Conservation (phyloP, 1,140 invertebrate genomes). For the Dendroctonus ponderosae region DNA sequence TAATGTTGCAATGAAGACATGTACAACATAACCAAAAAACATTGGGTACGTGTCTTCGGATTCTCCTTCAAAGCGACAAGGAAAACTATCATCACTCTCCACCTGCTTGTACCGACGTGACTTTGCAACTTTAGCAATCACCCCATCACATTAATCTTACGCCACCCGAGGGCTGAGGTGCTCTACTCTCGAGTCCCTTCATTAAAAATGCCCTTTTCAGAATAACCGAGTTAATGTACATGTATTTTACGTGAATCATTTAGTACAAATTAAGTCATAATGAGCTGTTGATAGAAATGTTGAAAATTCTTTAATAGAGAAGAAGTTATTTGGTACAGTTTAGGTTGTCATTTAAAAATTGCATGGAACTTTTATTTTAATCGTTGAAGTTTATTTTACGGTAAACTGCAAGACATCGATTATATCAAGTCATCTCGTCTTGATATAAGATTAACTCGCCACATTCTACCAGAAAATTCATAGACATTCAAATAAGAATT, state of each 20-base stretch:
- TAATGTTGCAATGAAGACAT: conserved; percentile 19
- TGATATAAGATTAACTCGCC: too few relatives aligned
- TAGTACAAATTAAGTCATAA: background rate
- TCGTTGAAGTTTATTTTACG: too few relatives aligned
- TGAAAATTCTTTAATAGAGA: too few relatives aligned
- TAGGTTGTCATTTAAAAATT: too few relatives aligned
- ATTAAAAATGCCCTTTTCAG: conserved; percentile 35
- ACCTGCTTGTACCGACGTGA: conserved; percentile 43
- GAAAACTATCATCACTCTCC: conserved; percentile 43
- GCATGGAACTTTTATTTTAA: too few relatives aligned
- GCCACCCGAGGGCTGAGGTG: conserved; percentile 29
- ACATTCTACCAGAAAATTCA: too few relatives aligned
- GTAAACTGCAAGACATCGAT: too few relatives aligned
- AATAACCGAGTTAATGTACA: conserved; percentile 18
- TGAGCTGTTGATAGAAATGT: too few relatives aligned
- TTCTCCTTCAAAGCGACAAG: conserved; percentile 36
- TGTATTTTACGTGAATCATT: conserved; percentile 1
- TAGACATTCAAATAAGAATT: too few relatives aligned
- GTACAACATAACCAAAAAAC: conserved; percentile 21
- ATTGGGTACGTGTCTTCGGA: conserved; percentile 40
- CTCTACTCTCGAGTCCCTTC: conserved; percentile 38
- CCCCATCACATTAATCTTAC: conserved; percentile 43
- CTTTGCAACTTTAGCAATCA: conserved; percentile 46
- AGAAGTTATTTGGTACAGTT: too few relatives aligned
- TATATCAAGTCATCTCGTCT: too few relatives aligned